phyloP scores from a whole-genome alignment of 2,888 invertebrate genomes.

The Scaptomyza polygonia region DNA sequence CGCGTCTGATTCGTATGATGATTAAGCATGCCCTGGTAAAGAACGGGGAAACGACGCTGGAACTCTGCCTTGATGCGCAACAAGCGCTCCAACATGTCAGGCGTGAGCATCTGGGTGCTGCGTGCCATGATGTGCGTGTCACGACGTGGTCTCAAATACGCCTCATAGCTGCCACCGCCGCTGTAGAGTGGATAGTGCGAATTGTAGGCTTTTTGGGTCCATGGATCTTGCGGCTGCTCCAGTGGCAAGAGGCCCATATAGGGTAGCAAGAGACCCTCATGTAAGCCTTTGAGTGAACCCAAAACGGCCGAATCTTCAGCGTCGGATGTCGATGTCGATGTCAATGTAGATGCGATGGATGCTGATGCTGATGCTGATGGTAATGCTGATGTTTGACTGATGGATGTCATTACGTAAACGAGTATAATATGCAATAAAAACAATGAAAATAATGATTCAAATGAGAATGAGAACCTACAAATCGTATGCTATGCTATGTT shows the following conservation, averaged over 20 bases:
- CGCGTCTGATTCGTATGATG: conserved; percentile 60
- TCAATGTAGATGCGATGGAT: conserved; percentile 23
- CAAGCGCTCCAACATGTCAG: conserved; percentile 73
- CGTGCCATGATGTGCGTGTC: conserved; percentile 59
- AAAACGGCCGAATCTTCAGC: conserved; percentile 31
- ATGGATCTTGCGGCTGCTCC: conserved; percentile 76
- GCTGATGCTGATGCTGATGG: conserved; percentile 7
- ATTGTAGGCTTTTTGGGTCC: conserved; percentile 72
- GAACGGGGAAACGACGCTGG: conserved; percentile 71
- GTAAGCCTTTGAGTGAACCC: conserved; percentile 52
- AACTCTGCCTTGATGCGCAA: conserved; percentile 72
- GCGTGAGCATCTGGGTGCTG: conserved; percentile 61
- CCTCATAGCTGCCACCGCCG: conserved; percentile 77
- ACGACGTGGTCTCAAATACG: conserved; percentile 67
- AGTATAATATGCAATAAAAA: conserved; percentile 54
- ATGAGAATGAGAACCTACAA: conserved; percentile 16
- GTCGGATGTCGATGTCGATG: conserved; percentile 15
- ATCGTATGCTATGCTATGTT: conserved; percentile 5
- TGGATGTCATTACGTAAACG: conserved; percentile 13
- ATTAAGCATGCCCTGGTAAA: conserved; percentile 74
- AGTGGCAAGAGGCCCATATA: conserved; percentile 79
- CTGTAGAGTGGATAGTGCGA: conserved; percentile 64
- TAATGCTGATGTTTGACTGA: conserved; percentile 58
- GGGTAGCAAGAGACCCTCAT: conserved; percentile 67
- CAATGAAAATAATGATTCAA: conserved; percentile 31